These are phyloP conservation scores for Heliconius melpomene DNA, from an alignment of 1,140 invertebrate species.

Conservation along the genomic window DNA sequence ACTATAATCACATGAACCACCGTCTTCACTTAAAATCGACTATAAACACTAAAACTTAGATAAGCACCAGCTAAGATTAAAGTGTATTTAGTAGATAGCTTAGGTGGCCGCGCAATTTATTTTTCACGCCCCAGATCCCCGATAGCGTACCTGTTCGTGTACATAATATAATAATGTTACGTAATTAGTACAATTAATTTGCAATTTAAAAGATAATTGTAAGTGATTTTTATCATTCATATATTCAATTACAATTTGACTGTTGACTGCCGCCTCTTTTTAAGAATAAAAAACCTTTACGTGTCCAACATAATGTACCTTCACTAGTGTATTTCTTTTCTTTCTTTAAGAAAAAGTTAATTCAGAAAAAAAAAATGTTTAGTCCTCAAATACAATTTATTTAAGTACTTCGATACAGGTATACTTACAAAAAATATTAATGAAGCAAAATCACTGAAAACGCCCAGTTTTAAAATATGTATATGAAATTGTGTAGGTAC, in stretches of 20 bases:
- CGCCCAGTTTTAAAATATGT: background rate
- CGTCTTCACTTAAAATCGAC: background rate
- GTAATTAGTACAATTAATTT: background rate
- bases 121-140: background rate
- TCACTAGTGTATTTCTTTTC: no score
- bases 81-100: conserved; percentile 6
- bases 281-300: no score
- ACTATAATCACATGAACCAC: background rate
- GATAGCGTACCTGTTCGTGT: background rate
- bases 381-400: no score
- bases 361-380: no score
- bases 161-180: background rate
- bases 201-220: no score
- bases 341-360: no score
- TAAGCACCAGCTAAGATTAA: background rate
- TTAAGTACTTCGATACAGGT: no score
- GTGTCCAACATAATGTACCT: no score
- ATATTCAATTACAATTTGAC: no score
- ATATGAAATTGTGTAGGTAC: background rate
- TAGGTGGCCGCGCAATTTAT: background rate
- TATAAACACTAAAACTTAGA: background rate
- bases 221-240: no score
- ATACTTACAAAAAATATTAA: no score
- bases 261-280: no score
- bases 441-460: background rate